Evolutionary conservation across 2,888 invertebrate genomes (phyloP).

Genomic region (Lampropteryx suffumata): DNA sequence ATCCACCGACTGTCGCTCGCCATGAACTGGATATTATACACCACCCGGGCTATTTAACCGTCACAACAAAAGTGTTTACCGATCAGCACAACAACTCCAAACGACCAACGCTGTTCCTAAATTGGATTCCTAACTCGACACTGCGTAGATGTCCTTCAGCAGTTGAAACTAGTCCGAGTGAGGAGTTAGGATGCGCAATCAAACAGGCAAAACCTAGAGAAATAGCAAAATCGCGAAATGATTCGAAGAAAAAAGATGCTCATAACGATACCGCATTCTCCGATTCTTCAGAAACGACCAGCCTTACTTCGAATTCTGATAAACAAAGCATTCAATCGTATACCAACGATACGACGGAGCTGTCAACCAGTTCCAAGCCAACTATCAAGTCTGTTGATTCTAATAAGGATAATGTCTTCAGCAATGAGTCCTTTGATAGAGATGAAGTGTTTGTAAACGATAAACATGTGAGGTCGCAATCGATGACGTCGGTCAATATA

Average conservation of each 20-base stretch:
- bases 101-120: slow-evolving; percentile 92
- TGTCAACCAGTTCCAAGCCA: slow-evolving; percentile 69
- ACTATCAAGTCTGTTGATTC: slow-evolving; percentile 68
- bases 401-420: slow-evolving; percentile 63
- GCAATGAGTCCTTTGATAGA: slow-evolving; percentile 56
- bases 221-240: slow-evolving; percentile 47
- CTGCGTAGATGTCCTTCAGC: slow-evolving; percentile 92
- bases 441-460: slow-evolving; percentile 70
- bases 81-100: slow-evolving; percentile 90
- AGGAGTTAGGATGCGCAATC: slow-evolving; percentile 63
- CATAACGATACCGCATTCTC: slow-evolving; percentile 74
- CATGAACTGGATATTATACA: slow-evolving; percentile 93
- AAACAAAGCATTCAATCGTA: slow-evolving; percentile 77
- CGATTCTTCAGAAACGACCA: slow-evolving; percentile 80
- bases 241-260: slow-evolving; percentile 56
- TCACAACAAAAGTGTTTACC: slow-evolving; percentile 91
- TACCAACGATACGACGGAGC: slow-evolving; percentile 68
- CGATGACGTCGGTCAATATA: slow-evolving; percentile 86
- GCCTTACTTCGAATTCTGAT: slow-evolving; percentile 78
- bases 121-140: slow-evolving; percentile 97
- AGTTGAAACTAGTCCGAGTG: slow-evolving; percentile 83
- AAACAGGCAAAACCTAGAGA: slow-evolving; percentile 56
- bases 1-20: slow-evolving; percentile 93
- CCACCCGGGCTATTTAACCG: slow-evolving; percentile 95
- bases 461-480: slow-evolving; percentile 79